Conservation (phyloP, 2,888 invertebrate species). For the Tanypteryx hageni region DNA sequence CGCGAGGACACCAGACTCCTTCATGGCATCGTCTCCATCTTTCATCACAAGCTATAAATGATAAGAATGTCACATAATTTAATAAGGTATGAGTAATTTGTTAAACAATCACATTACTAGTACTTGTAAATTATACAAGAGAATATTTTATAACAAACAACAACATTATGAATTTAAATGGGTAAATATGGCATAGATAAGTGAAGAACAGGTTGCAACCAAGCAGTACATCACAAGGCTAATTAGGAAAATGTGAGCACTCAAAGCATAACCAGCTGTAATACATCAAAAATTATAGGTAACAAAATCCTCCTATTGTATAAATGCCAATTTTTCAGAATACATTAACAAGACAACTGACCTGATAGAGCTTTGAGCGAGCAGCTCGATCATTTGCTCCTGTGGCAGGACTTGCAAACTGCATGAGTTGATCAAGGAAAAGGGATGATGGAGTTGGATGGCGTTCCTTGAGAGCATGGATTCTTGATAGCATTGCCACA, state of each 20-base stretch:
- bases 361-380: constrained; percentile 59
- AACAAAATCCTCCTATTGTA: too few species aligned
- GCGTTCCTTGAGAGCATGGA: constrained; percentile 86
- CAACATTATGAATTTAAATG: too few species aligned
- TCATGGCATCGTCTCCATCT: constrained; percentile 83
- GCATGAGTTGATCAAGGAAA: constrained; percentile 88
- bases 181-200: too few species aligned
- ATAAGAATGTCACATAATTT: background rate
- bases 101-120: background rate
- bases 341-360: background rate
- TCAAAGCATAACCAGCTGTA: background rate
- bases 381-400: constrained; percentile 50
- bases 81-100: background rate
- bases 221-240: too few species aligned
- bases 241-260: too few species aligned
- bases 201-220: too few species aligned
- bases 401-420: constrained; percentile 71
- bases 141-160: background rate
- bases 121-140: background rate
- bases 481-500: constrained; percentile 86
- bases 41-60: constrained; percentile 72
- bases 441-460: constrained; percentile 89
- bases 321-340: too few species aligned
- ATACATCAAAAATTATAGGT: too few species aligned
- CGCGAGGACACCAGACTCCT: constrained; percentile 88